These are phyloP conservation scores for Pantherophis alleghaniensis DNA, from an alignment of 2,797 vertebrate species.

Conservation along the genomic window DNA sequence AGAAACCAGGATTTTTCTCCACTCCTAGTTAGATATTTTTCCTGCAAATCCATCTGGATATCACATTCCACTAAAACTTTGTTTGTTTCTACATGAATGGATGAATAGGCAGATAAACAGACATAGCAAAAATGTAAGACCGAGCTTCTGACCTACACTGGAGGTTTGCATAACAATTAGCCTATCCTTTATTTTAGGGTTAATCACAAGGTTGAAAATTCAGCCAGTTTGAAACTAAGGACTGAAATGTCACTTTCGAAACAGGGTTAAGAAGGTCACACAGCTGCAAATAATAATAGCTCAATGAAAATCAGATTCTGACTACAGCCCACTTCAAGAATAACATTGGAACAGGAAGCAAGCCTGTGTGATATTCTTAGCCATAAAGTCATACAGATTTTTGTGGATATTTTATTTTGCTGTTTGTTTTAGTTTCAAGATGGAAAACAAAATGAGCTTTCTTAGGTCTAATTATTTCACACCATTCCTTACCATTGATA, in stretches of 20 bases:
- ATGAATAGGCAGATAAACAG: background rate
- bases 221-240: constrained; percentile 71
- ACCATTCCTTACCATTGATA: constrained; percentile 38
- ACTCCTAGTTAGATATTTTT: constrained; percentile 8
- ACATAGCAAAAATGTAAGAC: constrained; percentile 40
- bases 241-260: constrained; percentile 80
- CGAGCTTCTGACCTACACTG: constrained; percentile 53
- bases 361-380: constrained; percentile 73
- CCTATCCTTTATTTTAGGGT: constrained; percentile 46
- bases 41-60: background rate
- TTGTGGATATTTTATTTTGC: constrained; percentile 57
- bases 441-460: constrained; percentile 46
- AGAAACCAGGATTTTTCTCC: background rate
- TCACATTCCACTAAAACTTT: background rate
- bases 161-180: constrained; percentile 43
- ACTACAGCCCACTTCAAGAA: constrained; percentile 74
- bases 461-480: constrained; percentile 46
- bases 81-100: background rate
- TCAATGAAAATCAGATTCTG: constrained; percentile 81
- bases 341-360: constrained; percentile 78
- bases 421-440: constrained; percentile 28
- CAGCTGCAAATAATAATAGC: constrained; percentile 83
- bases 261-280: constrained; percentile 76
- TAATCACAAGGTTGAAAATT: constrained; percentile 68
- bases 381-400: constrained; percentile 63